phyloP scores from a whole-genome alignment of 2,113 vertebrate genomes.

The Melanotaenia duboulayi region DNA sequence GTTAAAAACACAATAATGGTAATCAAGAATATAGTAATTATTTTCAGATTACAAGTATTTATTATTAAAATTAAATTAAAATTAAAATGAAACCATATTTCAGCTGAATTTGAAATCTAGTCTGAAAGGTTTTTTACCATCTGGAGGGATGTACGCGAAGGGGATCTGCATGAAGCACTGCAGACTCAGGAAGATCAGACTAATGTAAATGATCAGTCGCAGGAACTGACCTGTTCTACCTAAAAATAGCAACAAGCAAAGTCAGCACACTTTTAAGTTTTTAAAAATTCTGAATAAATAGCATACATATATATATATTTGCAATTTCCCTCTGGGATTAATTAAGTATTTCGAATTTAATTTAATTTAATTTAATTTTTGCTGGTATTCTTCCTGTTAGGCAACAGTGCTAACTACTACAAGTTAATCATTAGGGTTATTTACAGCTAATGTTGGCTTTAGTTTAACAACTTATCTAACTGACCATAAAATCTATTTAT shows the following conservation, averaged over 20 bases:
- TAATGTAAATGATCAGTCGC: slow-evolving; percentile 63
- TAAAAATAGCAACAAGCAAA: slow-evolving; percentile 35
- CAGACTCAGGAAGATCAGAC: slow-evolving; percentile 76
- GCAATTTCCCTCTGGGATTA: no score
- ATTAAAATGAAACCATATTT: not conserved
- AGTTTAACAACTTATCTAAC: no score
- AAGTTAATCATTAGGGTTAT: no score
- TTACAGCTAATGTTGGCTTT: no score
- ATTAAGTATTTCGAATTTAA: no score
- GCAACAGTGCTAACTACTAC: no score
- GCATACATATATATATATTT: no score
- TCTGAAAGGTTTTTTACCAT: slow-evolving; percentile 59
- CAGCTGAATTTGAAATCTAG: not conserved
- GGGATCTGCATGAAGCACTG: slow-evolving; percentile 83
- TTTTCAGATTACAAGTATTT: not conserved
- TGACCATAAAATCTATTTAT: not conserved
- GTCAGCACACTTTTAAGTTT: no score
- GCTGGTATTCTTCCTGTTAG: no score
- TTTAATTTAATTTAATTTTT: no score
- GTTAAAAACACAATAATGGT: slow-evolving; percentile 24
- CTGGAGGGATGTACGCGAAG: slow-evolving; percentile 74
- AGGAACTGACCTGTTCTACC: slow-evolving; percentile 77
- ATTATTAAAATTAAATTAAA: not conserved
- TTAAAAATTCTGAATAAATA: no score
- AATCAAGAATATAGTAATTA: not conserved